Percentiles rank a stretch among this genome's conserved stretches.
Evolutionary conservation across 2,888 invertebrate species (phyloP).

Genomic region (Habroteleia sp.): DNA sequence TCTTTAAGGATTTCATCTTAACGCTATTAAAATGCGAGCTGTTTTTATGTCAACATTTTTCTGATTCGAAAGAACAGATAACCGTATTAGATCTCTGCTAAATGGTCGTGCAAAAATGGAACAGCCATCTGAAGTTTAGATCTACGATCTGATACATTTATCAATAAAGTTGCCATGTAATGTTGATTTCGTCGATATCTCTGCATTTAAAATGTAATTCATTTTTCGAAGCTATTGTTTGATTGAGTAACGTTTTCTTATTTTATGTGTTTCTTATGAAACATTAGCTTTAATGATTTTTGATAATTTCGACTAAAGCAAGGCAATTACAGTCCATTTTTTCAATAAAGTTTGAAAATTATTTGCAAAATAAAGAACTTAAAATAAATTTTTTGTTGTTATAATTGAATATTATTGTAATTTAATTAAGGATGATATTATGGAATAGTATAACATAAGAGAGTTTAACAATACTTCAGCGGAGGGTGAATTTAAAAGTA

Average conservation of each 20-base stretch:
- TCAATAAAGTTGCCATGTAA: constrained; percentile 49
- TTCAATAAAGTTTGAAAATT: no score
- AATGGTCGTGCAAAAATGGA: constrained; percentile 22
- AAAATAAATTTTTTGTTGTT: no score
- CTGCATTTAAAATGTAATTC: constrained; percentile 21
- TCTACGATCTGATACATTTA: constrained; percentile 36
- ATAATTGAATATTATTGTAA: no score
- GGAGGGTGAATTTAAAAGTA: no score
- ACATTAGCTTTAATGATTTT: no score
- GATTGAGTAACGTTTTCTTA: background rate
- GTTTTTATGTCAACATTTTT: constrained; percentile 28
- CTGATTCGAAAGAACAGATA: constrained; percentile 21
- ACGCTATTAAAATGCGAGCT: constrained; percentile 20
- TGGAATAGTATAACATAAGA: no score
- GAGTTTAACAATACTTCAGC: no score
- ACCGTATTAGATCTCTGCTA: constrained; percentile 18
- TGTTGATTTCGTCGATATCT: constrained; percentile 24
- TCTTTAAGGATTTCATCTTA: constrained; percentile 35
- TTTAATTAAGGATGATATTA: no score
- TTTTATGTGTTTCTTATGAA: background rate
- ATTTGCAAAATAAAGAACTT: no score
- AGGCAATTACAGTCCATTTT: no score
- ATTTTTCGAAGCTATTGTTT: constrained; percentile 22
- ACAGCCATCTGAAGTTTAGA: constrained; percentile 35
- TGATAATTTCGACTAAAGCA: no score